These are phyloP conservation scores for Idaea aversata DNA, from an alignment of 2,888 invertebrate species.

Conservation along the genomic window DNA sequence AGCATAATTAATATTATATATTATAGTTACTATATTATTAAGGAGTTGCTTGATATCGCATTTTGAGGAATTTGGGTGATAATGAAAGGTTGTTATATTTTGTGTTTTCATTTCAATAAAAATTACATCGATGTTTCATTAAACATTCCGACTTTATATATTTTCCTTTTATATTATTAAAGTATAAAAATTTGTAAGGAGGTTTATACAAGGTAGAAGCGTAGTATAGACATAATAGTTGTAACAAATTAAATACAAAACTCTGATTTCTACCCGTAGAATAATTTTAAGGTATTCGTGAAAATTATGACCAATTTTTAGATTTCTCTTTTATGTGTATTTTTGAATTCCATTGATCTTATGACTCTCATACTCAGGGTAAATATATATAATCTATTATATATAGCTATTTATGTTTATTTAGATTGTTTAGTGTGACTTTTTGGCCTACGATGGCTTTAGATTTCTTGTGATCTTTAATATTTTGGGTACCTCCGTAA, in stretches of 20 bases:
- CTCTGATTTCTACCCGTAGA: conserved; percentile 58
- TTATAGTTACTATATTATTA: conserved; percentile 30
- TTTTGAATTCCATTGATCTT: conserved; percentile 62
- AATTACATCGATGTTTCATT: conserved; percentile 8
- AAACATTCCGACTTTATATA: conserved; percentile 28
- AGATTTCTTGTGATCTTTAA: conserved; percentile 33
- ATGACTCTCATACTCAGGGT: conserved; percentile 78
- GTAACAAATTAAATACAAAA: conserved; percentile 58
- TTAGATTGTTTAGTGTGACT: conserved; percentile 60
- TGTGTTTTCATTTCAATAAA: conserved; percentile 20
- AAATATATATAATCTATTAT: conserved; percentile 61
- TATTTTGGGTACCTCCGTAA: conserved; percentile 32
- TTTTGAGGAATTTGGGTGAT: conserved; percentile 77
- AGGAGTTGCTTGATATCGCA: conserved; percentile 62
- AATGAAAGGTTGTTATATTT: conserved; percentile 60
- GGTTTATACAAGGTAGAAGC: conserved; percentile 80
- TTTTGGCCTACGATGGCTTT: conserved; percentile 64
- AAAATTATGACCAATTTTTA: conserved; percentile 68
- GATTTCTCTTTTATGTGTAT: conserved; percentile 52
- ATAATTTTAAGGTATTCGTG: conserved; percentile 63
- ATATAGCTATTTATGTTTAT: conserved; percentile 51
- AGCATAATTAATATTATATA: conserved; percentile 35
- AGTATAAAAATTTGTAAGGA: conserved; percentile 72
- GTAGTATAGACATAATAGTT: conserved; percentile 69
- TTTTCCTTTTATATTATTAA: conserved; percentile 38